Evolutionary conservation across 2,888 invertebrate genomes (phyloP).

Genomic region (Sthenelais limicola): DNA sequence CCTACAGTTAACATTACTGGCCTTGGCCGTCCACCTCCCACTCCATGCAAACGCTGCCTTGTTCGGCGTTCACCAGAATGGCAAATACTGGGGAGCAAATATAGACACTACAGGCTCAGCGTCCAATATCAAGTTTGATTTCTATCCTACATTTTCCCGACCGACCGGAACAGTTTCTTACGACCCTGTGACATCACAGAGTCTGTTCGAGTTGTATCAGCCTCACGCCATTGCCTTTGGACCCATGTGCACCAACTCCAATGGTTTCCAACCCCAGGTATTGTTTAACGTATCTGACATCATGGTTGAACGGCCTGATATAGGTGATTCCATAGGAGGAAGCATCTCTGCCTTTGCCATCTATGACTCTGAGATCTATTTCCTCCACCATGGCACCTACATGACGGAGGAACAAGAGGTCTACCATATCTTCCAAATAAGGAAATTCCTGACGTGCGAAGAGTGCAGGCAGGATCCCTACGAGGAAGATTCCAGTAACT

Average conservation of each 20-base stretch:
- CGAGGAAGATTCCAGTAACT: not conserved
- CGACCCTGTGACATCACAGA: not conserved
- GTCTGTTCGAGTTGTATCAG: constrained; percentile 7
- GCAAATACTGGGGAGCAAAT: constrained; percentile 8
- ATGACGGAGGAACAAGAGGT: too few species aligned
- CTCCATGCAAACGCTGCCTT: too few species aligned
- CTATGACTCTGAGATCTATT: constrained; percentile 18
- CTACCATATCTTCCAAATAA: constrained; percentile 6
- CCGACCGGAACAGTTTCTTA: not conserved
- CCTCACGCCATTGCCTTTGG: constrained; percentile 13
- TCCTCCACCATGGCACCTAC: constrained; percentile 25
- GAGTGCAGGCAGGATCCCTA: constrained; percentile 21
- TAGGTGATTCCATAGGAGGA: not conserved
- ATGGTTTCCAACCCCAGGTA: not conserved
- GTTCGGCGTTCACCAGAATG: not conserved
- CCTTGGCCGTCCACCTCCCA: too few species aligned
- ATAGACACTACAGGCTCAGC: not conserved
- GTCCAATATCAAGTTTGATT: not conserved
- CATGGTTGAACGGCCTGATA: not conserved
- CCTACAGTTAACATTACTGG: too few species aligned
- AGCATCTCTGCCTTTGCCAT: not conserved
- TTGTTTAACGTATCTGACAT: constrained; percentile 18
- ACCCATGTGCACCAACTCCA: not conserved
- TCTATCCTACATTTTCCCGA: not conserved
- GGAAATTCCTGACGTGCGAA: not conserved